phyloP scores from a whole-genome alignment of 2,113 vertebrate species.

The Formicarius rufipectus region DNA sequence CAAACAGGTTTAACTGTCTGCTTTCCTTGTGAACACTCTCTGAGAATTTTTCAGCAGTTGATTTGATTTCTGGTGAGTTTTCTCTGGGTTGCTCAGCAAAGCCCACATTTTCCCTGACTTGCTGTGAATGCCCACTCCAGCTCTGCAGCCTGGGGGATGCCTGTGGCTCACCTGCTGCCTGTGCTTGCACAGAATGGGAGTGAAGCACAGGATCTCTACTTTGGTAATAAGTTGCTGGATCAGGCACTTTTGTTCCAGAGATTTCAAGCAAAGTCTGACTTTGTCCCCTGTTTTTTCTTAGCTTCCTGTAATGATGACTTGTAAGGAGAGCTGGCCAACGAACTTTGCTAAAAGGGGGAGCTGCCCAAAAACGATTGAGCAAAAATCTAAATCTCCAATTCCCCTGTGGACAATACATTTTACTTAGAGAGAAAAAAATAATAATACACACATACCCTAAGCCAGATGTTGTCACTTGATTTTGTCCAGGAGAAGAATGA shows the following conservation, averaged over 20 bases:
- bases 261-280: background rate
- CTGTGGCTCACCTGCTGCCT: background rate
- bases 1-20: background rate
- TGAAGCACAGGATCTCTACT: background rate
- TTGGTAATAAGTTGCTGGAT: background rate
- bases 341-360: background rate
- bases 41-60: background rate
- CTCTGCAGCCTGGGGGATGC: background rate
- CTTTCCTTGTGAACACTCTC: background rate
- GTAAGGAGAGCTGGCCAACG: background rate
- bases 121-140: background rate
- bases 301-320: conserved; percentile 38
- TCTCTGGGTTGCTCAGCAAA: background rate
- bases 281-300: background rate
- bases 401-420: conserved; percentile 53
- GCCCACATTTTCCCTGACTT: background rate
- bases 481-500: conserved; percentile 30
- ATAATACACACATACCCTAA: background rate
- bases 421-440: conserved; percentile 27
- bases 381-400: conserved; percentile 25
- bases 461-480: conserved; percentile 53
- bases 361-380: conserved; percentile 52
- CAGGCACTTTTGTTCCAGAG: background rate
- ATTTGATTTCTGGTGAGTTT: background rate
- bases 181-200: rapidly evolving